Conservation (phyloP, 2,113 vertebrate genomes). For the Colistium nudipinnis region DNA sequence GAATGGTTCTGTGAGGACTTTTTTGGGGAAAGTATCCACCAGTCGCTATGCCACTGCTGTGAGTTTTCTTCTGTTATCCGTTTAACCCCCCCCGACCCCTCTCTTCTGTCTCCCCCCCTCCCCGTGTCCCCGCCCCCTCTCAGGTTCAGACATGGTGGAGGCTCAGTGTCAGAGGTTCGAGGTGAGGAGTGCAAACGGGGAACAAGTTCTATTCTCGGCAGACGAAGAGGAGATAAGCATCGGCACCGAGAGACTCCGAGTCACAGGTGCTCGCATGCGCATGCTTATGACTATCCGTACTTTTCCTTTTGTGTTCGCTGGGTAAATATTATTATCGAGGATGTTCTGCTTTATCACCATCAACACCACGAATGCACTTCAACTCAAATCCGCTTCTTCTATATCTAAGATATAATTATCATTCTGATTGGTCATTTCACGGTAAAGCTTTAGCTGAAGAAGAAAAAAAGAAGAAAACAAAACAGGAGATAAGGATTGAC, state of each 20-base stretch:
- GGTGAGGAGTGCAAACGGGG: constrained; percentile 88
- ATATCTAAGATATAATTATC: too few species aligned
- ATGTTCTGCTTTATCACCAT: too few species aligned
- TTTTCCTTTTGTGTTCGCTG: too few species aligned
- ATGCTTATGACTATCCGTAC: too few species aligned
- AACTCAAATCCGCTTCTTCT: too few species aligned
- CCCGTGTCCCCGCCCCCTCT: constrained; percentile 39
- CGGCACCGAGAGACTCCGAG: constrained; percentile 92
- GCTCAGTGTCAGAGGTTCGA: constrained; percentile 97
- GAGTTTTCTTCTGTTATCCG: background rate
- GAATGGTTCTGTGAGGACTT: constrained; percentile 2
- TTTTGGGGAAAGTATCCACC: background rate
- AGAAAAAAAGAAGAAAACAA: background rate
- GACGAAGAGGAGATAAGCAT: constrained; percentile 96
- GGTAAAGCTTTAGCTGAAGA: background rate
- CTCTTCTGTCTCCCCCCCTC: background rate
- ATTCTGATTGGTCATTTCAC: too few species aligned
- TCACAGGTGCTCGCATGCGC: too few species aligned
- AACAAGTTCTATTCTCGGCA: constrained; percentile 91
- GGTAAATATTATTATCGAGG: too few species aligned
- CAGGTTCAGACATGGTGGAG: constrained; percentile 94
- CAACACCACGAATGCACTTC: too few species aligned
- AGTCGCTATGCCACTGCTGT: background rate
- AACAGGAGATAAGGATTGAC: background rate
- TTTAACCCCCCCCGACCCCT: background rate